A percentile compares a stretch with the other conserved stretches of the same genome.
These are phyloP conservation scores for Digitonthophagus gazella DNA, from an alignment of 2,888 invertebrate species.

Conservation along the genomic window DNA sequence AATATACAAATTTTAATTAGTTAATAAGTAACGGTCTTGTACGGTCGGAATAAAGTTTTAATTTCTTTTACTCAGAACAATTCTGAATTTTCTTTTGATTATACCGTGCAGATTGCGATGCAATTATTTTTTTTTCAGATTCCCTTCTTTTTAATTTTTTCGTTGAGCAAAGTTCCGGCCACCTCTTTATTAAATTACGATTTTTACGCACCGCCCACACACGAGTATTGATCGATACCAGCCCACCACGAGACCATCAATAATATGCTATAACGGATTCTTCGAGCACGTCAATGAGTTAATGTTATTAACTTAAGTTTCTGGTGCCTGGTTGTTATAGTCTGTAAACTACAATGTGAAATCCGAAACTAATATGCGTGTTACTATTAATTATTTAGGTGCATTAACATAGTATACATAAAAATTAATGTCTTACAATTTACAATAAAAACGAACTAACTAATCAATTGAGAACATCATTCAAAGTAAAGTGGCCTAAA, in stretches of 20 bases:
- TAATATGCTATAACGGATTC: slow-evolving; percentile 13
- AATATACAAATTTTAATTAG: background rate
- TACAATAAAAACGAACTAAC: too few species aligned
- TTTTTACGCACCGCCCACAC: slow-evolving; percentile 16
- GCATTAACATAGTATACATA: too few species aligned
- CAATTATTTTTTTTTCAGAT: background rate
- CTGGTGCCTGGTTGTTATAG: background rate
- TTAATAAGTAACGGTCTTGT: background rate
- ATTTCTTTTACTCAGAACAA: background rate
- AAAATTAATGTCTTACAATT: too few species aligned
- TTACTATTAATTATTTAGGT: too few species aligned
- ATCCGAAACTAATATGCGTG: too few species aligned
- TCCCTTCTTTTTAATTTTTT: background rate
- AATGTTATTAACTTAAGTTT: slow-evolving; percentile 15
- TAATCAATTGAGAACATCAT: too few species aligned
- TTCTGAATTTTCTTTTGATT: background rate
- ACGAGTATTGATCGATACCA: background rate
- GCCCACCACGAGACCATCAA: slow-evolving; percentile 1
- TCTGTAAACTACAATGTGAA: slow-evolving; percentile 5
- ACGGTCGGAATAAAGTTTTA: background rate
- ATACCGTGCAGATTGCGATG: background rate
- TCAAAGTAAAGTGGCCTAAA: too few species aligned
- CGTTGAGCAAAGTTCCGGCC: slow-evolving; percentile 6
- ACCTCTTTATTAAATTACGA: slow-evolving; percentile 10
- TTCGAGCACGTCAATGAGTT: slow-evolving; percentile 10